phyloP scores from a whole-genome alignment of 2,888 invertebrate genomes.

The Cheiracanthium punctorium region DNA sequence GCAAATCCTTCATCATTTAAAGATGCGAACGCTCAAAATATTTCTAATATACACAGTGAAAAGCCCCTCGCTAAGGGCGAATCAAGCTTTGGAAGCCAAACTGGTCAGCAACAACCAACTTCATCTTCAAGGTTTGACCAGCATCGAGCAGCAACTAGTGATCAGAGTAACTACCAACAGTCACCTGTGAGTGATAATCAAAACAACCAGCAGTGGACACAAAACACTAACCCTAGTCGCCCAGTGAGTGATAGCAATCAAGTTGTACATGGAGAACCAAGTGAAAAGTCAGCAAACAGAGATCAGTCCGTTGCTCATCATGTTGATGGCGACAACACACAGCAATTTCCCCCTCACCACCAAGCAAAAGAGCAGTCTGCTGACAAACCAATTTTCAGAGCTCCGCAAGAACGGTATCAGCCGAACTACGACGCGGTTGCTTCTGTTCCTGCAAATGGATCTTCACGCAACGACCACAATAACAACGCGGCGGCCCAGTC shows the following conservation, averaged over 20 bases:
- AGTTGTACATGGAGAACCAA: too few relatives aligned
- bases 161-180: too few relatives aligned
- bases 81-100: not conserved
- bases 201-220: too few relatives aligned
- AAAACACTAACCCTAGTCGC: too few relatives aligned
- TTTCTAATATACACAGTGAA: not conserved
- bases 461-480: not conserved
- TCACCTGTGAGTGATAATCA: too few relatives aligned
- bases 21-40: not conserved
- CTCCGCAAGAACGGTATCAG: conserved; percentile 32
- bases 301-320: too few relatives aligned
- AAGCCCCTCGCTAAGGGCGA: not conserved
- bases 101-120: too few relatives aligned
- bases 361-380: not conserved
- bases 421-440: not conserved
- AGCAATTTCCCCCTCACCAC: not conserved
- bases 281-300: too few relatives aligned
- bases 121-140: too few relatives aligned
- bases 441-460: not conserved
- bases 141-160: too few relatives aligned
- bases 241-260: too few relatives aligned
- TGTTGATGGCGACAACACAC: too few relatives aligned
- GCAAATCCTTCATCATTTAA: not conserved
- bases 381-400: not conserved
- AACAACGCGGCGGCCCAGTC: not conserved